A percentile compares a stretch with the other conserved stretches of the same genome.
phyloP scores from a whole-genome alignment of 2,888 invertebrate genomes.

The Drosophila meridionalis region DNA sequence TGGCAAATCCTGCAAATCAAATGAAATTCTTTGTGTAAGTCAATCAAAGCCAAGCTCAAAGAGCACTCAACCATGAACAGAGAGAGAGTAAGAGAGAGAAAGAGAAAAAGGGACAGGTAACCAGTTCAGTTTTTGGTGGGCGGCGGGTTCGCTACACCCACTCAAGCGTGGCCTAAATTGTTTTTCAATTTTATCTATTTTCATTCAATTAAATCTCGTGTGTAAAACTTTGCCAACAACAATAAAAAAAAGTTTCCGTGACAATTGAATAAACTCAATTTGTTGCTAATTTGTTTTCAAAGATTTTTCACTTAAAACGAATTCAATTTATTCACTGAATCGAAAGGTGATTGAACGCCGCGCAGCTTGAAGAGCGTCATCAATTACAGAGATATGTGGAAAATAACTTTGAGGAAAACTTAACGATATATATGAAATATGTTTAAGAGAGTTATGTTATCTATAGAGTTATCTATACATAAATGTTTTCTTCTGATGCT shows the following conservation, averaged over 20 bases:
- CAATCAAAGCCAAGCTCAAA: constrained; percentile 13
- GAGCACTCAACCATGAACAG: constrained; percentile 32
- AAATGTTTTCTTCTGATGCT: no score
- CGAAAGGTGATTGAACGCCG: constrained; percentile 10
- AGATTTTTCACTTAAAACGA: constrained; percentile 17
- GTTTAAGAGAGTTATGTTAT: no score
- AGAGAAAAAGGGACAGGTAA: neutral
- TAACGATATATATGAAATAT: no score
- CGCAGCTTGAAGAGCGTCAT: neutral
- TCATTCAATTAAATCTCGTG: constrained; percentile 59
- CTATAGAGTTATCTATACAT: no score
- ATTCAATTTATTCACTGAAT: neutral
- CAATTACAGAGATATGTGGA: neutral
- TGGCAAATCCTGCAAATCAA: neutral
- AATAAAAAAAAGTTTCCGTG: constrained; percentile 3
- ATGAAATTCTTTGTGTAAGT: constrained; percentile 6
- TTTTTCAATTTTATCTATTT: constrained; percentile 46
- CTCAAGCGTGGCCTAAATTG: constrained; percentile 51
- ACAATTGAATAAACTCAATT: constrained; percentile 18
- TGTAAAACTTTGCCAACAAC: constrained; percentile 10
- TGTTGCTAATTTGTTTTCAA: constrained; percentile 14
- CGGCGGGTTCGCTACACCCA: constrained; percentile 2
- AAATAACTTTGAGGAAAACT: no score
- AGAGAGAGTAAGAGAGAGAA: neutral
- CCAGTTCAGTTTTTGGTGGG: constrained; percentile 2